Evolutionary conservation across 2,797 vertebrate genomes (phyloP), one percentile per base, ranked within the genome.

Genomic region (Melanotaenia parkinsoni): DNA sequence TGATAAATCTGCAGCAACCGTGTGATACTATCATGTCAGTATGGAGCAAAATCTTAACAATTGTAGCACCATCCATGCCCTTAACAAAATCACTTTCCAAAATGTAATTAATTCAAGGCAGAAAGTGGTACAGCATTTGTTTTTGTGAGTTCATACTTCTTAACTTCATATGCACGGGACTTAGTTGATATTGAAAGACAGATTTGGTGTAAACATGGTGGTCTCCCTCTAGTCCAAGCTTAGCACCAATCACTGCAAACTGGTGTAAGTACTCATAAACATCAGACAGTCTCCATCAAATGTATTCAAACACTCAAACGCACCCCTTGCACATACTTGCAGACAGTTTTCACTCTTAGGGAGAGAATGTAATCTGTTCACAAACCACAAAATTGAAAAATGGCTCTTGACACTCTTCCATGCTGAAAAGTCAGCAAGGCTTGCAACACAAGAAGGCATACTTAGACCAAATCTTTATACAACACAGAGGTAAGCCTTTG

Each of bases 301-400:
- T 22, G 69, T 53, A 58, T 61, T 63, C 40, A 61, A 50, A 59
- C 58, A n/a, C 26, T 28, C 53, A 28, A 54, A 26, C 13, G 71
- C 69, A 69, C 61, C 24, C 58, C 70, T 65, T 76, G 63, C 63
- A 67, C 78, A 65, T 58, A 63, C 79, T 66, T 61, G 51, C 38
- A 57, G 61, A 61, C 24, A 54, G 57, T 71, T 70, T 85, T 80
- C 8, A 26, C 86, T 90, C 72, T 76, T 50, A 11, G 67, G 60
- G 73, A 79, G 80, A 84, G 74, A 89, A 90, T 74, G 67, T 89
- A 91, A 89, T 93, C 81, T 85, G 82, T 91, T 90, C 89, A 77
- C 83, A 90, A 84, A 92, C 92, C 88, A 60, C 92, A 91, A 88
- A 91, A 92, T 88, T 88, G 87, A 91, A 91, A 92, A 92, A 92